phyloP scores from a whole-genome alignment of 2,113 vertebrate genomes.

The Sisor rabdophorus region DNA sequence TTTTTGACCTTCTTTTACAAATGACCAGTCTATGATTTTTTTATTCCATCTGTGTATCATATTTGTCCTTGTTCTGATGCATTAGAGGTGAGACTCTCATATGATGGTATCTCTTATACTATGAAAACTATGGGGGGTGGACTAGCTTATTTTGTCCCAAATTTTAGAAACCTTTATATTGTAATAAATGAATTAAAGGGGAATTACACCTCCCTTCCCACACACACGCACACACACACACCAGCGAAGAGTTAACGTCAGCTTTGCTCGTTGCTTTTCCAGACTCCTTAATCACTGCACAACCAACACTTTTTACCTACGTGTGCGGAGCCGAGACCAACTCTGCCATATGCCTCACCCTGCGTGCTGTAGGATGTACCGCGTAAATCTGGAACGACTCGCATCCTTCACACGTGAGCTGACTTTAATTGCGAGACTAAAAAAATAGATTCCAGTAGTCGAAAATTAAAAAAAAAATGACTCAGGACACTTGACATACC shows the following conservation, averaged over 20 bases:
- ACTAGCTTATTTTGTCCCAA: background rate
- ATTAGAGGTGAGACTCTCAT: background rate
- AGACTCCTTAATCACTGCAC: background rate
- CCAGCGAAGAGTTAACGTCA: background rate
- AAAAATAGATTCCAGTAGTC: background rate
- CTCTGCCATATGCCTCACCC: background rate
- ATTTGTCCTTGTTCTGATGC: background rate
- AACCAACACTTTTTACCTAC: background rate
- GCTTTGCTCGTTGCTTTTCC: background rate
- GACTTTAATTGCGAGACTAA: background rate
- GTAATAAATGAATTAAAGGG: too few species aligned
- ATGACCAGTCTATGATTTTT: background rate
- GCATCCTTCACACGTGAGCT: background rate
- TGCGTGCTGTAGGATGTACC: background rate
- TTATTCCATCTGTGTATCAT: background rate
- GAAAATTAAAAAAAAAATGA: slow-evolving; percentile 40
- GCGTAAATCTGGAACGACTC: background rate
- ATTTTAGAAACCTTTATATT: too few species aligned
- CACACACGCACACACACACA: too few species aligned
- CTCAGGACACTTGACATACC: slow-evolving; percentile 49
- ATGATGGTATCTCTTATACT: background rate
- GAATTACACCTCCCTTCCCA: too few species aligned
- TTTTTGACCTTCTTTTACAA: too few species aligned
- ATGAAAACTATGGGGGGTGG: background rate
- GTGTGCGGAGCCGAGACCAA: background rate